Evolutionary conservation across 1,140 invertebrate species (phyloP), one percentile per base, ranked within the genome.

Genomic region (Ceratitis capitata): DNA sequence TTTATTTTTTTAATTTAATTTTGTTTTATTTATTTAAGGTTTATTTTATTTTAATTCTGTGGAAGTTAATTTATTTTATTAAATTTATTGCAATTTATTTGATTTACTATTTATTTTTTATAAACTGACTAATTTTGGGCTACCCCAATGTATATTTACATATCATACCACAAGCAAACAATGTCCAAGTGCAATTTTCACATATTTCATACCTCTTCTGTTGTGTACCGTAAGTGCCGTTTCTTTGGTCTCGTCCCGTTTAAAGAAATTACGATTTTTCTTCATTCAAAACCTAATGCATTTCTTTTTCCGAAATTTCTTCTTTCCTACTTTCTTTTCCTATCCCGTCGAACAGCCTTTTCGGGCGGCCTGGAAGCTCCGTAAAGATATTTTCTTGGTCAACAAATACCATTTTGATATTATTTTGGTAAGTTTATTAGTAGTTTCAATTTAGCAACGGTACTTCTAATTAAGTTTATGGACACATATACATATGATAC

Each of bases 361-460:
- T 78, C 69, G 69, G 23, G 45, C 42, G 10, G 39, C 69, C 6
- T 78, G 69, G 69, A 78, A 78, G 45, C n/a, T 78, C 2, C 16
- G 69, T 7, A 78, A 78, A 45, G 69, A 78, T 10, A 42, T 78
- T 78, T 78, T 78, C 69, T 78, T 78, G 39, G 5, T 78, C 19
- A 42, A 78, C 39, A 78, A 78, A 78, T 78, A 78, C 23, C 39
- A 78, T 19, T 47, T 78, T 45, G 69, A 78, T 2, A 42, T 78
- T 1, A 78, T 78, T 78, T 78, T 42, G 69, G 69, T 78, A 78
- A 78, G 39, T 78, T 19, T 23, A 45, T 78, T 42, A 39, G 69
- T 78, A 78, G 45, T 16, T 78, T 19, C 39, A 45, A n/a, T 26
- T 64, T 78, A 39, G 39, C 39, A 69, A 69, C 32, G 16, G 61